These are phyloP conservation scores for Rhizomys pruinosus DNA, from an alignment of 2,113 vertebrate genomes.

Conservation along the genomic window DNA sequence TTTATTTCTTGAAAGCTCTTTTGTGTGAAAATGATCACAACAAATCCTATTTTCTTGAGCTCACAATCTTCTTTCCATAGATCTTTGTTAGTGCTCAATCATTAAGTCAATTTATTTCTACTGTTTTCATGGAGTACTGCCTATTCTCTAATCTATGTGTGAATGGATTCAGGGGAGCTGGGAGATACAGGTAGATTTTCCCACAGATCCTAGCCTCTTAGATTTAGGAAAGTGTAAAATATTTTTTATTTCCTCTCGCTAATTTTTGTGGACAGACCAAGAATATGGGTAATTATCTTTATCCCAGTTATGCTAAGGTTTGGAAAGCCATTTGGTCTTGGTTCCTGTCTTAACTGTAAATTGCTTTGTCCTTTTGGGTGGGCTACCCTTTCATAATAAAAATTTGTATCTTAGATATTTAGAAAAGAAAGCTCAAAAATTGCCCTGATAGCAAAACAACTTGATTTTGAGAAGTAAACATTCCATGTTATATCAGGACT, in stretches of 20 bases:
- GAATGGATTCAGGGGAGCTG: neutral
- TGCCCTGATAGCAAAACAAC: neutral
- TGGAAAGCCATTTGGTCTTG: neutral
- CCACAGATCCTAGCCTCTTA: constrained; percentile 38
- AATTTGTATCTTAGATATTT: constrained; percentile 23
- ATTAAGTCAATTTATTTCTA: neutral
- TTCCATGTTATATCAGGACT: neutral
- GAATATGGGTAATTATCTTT: too few relatives aligned
- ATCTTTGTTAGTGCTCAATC: neutral
- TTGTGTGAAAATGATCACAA: neutral
- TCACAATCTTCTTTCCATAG: neutral
- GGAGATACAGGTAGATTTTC: neutral
- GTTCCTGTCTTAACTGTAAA: constrained; percentile 7
- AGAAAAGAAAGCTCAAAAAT: neutral
- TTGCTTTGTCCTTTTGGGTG: neutral
- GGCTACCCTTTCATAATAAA: neutral
- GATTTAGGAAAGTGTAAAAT: neutral
- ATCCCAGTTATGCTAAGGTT: neutral
- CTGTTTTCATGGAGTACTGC: neutral
- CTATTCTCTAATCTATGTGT: neutral
- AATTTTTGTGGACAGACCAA: constrained; percentile 28
- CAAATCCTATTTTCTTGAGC: constrained; percentile 12
- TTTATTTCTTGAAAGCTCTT: constrained; percentile 24
- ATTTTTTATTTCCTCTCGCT: neutral
- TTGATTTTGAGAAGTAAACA: neutral